phyloP scores from a whole-genome alignment of 1,140 invertebrate species.

The Chymomyza costata region DNA sequence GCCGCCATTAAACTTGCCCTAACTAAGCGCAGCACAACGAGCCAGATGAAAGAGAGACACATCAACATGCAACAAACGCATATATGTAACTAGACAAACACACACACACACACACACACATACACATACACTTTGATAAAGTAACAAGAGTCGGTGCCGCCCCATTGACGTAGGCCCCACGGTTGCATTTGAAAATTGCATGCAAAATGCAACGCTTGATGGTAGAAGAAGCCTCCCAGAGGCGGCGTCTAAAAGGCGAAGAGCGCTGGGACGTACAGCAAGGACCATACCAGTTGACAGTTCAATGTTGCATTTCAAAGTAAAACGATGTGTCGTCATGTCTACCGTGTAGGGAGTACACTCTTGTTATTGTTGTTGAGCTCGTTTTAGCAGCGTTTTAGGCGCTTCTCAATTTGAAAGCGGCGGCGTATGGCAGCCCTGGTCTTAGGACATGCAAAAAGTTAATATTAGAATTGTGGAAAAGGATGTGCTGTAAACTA shows the following conservation, averaged over 20 bases:
- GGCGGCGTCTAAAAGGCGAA: neutral
- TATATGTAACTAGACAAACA: slow-evolving; percentile 5
- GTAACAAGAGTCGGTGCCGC: slow-evolving; percentile 38
- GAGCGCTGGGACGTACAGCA: neutral
- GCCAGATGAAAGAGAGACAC: neutral
- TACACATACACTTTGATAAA: slow-evolving; percentile 47
- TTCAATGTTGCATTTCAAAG: slow-evolving; percentile 62
- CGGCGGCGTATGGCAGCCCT: too few species aligned
- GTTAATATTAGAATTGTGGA: too few species aligned
- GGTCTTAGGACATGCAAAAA: too few species aligned
- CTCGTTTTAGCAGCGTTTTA: too few species aligned
- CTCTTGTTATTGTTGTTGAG: too few species aligned
- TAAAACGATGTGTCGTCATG: slow-evolving; percentile 31
- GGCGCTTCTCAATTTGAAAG: too few species aligned
- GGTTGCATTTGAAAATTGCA: slow-evolving; percentile 62
- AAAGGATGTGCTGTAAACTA: too few species aligned
- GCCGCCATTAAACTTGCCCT: slow-evolving; percentile 63
- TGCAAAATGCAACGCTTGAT: slow-evolving; percentile 65
- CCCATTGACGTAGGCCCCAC: neutral
- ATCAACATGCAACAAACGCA: slow-evolving; percentile 3
- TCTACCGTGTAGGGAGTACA: too few species aligned
- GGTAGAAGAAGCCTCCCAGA: slow-evolving; percentile 7
- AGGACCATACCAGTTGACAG: too few species aligned
- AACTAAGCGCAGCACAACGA: slow-evolving; percentile 35
- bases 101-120: slow-evolving; percentile 9